These are phyloP conservation scores for Bufo bufo DNA, from an alignment of 2,113 vertebrate genomes.

Conservation along the genomic window DNA sequence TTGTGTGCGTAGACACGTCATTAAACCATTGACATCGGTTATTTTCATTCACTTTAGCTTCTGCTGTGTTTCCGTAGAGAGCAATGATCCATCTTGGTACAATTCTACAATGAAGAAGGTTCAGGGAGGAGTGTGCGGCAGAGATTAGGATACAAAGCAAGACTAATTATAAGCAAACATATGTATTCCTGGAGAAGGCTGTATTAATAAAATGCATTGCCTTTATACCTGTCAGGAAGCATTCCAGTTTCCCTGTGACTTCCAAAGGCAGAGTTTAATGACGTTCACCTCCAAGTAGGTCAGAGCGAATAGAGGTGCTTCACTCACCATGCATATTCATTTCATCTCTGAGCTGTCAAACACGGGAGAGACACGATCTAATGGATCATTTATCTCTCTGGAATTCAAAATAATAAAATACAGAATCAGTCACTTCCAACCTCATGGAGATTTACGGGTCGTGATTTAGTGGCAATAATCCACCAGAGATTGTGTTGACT, in stretches of 20 bases:
- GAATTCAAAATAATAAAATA: slow-evolving; percentile 6
- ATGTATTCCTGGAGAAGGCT: not conserved
- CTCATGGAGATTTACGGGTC: not conserved
- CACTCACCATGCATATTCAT: slow-evolving; percentile 36
- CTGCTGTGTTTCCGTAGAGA: not conserved
- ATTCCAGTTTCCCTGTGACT: not conserved
- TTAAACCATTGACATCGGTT: not conserved
- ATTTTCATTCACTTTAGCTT: not conserved
- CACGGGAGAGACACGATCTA: not conserved
- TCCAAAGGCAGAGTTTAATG: slow-evolving; percentile 24
- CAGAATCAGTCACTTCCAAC: not conserved
- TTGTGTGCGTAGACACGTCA: not conserved
- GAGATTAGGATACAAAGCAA: not conserved
- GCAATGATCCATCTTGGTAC: not conserved
- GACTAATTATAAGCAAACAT: not conserved
- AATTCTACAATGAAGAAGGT: not conserved
- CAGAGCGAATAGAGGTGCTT: slow-evolving; percentile 14
- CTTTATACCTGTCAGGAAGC: not conserved
- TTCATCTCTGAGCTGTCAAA: slow-evolving; percentile 30
- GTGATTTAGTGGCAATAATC: not conserved
- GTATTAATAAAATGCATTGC: too few species aligned
- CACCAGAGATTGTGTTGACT: too few species aligned
- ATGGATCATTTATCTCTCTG: slow-evolving; percentile 1
- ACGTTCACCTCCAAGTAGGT: slow-evolving; percentile 42
- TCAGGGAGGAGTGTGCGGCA: not conserved